These are phyloP conservation scores for Cyclargus thomasi DNA, from an alignment of 1,140 invertebrate species.

Conservation along the genomic window DNA sequence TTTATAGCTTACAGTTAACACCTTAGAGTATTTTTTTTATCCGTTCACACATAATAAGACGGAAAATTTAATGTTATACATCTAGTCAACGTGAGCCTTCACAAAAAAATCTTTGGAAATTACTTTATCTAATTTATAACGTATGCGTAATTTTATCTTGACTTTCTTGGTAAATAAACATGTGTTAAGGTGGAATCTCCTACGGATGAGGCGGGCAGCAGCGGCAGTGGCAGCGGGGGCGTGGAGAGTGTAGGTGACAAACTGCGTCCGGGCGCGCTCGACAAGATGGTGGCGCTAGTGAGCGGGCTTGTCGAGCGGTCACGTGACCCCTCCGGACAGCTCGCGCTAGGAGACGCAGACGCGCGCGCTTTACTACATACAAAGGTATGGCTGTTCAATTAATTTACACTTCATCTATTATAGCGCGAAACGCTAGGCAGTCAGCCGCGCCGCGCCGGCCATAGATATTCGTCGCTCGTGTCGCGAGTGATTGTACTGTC, in stretches of 20 bases:
- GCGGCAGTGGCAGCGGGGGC: slow-evolving; percentile 41
- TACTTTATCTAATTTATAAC: no score
- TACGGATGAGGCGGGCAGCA: slow-evolving; percentile 65
- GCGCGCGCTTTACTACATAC: slow-evolving; percentile 89
- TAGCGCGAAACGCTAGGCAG: no score
- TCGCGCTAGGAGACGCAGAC: slow-evolving; percentile 87
- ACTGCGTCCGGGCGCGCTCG: slow-evolving; percentile 90
- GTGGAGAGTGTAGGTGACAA: slow-evolving; percentile 75
- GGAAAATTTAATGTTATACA: no score
- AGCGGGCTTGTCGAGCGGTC: slow-evolving; percentile 92
- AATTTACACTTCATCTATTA: no score
- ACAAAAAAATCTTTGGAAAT: no score
- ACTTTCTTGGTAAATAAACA: not conserved
- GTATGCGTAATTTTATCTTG: not conserved
- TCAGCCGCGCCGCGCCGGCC: no score
- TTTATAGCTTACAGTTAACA: no score
- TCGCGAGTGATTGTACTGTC: no score
- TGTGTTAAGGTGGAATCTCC: slow-evolving; percentile 76
- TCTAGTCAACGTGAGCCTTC: no score
- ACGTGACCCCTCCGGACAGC: slow-evolving; percentile 82
- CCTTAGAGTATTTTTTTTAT: no score
- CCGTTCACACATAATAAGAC: no score
- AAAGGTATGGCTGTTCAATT: slow-evolving; percentile 79
- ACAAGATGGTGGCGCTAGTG: slow-evolving; percentile 95
- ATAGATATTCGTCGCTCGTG: no score